These are phyloP conservation scores for Todiramphus chloris DNA, from an alignment of 2,113 vertebrate genomes.

Conservation along the genomic window DNA sequence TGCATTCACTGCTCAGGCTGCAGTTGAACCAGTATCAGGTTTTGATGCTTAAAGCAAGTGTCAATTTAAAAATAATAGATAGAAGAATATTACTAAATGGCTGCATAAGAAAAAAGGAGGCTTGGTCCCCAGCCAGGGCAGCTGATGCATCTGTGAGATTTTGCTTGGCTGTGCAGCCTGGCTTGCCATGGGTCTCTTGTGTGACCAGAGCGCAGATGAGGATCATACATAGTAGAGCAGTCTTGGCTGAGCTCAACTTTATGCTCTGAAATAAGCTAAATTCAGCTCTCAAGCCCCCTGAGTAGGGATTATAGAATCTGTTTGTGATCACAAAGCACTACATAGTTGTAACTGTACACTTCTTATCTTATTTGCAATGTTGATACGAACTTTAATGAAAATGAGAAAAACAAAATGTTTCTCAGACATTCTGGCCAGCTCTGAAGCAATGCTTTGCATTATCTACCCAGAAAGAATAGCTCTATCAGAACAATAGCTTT, in stretches of 20 bases:
- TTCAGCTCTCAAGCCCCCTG: slow-evolving; percentile 46
- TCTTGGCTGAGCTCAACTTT: slow-evolving; percentile 25
- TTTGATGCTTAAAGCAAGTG: background rate
- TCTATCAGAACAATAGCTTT: background rate
- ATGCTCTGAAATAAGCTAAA: slow-evolving; percentile 25
- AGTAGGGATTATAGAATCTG: slow-evolving; percentile 50
- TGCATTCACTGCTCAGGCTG: background rate
- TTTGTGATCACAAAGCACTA: slow-evolving; percentile 37
- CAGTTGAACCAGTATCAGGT: background rate
- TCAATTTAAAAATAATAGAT: background rate
- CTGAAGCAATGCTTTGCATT: slow-evolving; percentile 47
- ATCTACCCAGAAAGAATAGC: slow-evolving; percentile 28
- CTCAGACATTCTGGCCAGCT: slow-evolving; percentile 20
- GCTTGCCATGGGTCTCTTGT: background rate
- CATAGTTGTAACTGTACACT: slow-evolving; percentile 42
- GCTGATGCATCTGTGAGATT: slow-evolving; percentile 11
- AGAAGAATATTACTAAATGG: slow-evolving; percentile 23
- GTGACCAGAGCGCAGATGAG: slow-evolving; percentile 16
- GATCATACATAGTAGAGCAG: background rate
- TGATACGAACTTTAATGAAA: slow-evolving; percentile 49
- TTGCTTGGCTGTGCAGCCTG: background rate
- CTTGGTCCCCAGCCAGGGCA: slow-evolving; percentile 29
- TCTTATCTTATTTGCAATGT: slow-evolving; percentile 57
- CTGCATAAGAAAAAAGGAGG: background rate
- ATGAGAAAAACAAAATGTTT: background rate